Percentiles rank a stretch among this genome's conserved stretches.
Evolutionary conservation across 2,888 invertebrate genomes (phyloP).

Genomic region (Alentia gelatinosa): DNA sequence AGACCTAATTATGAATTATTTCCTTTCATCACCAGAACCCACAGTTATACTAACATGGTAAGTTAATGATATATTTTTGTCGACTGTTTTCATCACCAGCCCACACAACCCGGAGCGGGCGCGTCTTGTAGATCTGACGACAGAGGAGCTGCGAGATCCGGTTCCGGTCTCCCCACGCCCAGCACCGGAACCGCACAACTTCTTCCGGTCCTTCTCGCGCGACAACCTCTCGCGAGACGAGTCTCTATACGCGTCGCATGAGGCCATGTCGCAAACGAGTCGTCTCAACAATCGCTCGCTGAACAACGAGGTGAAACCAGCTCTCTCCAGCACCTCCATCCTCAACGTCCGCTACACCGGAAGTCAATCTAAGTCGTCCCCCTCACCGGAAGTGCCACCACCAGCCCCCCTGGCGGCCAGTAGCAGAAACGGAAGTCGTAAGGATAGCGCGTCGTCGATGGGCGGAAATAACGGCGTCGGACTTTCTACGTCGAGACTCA

Average conservation of each 20-base stretch:
- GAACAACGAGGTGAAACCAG: slow-evolving; percentile 27
- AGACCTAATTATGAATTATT: too few relatives aligned
- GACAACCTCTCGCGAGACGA: slow-evolving; percentile 12
- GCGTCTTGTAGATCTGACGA: slow-evolving; percentile 67
- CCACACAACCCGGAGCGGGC: slow-evolving; percentile 78
- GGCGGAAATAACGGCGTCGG: slow-evolving; percentile 84
- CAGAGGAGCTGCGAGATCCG: slow-evolving; percentile 70
- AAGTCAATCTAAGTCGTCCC: slow-evolving; percentile 56
- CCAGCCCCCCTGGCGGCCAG: background rate
- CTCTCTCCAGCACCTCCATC: slow-evolving; percentile 75
- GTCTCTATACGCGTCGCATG: background rate
- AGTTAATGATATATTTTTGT: too few relatives aligned
- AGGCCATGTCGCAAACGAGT: background rate
- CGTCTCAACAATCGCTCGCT: slow-evolving; percentile 12
- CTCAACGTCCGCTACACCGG: slow-evolving; percentile 79
- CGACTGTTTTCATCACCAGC: slow-evolving; percentile 66
- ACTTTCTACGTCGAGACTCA: slow-evolving; percentile 89
- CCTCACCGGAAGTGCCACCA: slow-evolving; percentile 54
- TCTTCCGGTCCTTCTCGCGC: slow-evolving; percentile 55
- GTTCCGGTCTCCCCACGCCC: slow-evolving; percentile 69
- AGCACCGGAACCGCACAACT: slow-evolving; percentile 65
- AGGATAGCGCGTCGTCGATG: background rate
- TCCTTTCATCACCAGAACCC: too few relatives aligned
- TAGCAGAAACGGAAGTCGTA: background rate
- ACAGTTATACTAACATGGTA: too few relatives aligned